Evolutionary conservation across 1,140 invertebrate genomes (phyloP), one percentile per base, ranked within the genome.

Genomic region (Pseudachorutes palmiensis): DNA sequence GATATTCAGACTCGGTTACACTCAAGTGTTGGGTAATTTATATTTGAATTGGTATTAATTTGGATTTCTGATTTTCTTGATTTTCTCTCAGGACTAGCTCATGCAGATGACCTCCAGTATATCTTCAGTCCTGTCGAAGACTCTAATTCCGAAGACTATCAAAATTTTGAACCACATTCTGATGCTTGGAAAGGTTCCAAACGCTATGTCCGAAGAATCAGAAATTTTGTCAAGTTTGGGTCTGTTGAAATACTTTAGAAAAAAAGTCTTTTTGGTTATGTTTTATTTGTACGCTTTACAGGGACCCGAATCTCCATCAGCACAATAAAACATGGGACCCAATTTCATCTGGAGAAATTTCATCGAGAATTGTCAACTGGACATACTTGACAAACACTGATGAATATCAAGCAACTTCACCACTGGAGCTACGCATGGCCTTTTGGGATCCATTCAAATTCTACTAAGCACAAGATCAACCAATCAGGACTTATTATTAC

Each of bases 41-140:
- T 45, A 12, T 45, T 45, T 45, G 9, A 45, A 45, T 45, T n/a
- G n/a, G n/a, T n/a, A n/a, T 45, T 45, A 45, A 45, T 22, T 14
- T 55, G 5, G 12, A 9, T 55, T 24, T 19, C 5, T 19, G 5
- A 16, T 55, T 55, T 26, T 12, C 12, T 22, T 24, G 5, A 16
- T 55, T 55, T 16, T 55, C 5, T 24, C 12, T 19, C 24, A 55
- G 51, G 51, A 55, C 9, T 55, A 22, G 24, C 51, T 5, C 51
- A 55, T 24, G 24, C 51, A 55, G 51, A 55, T 55, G 51, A 55
- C 12, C 51, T 55, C 51, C 51, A 55, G 51, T 55, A 55, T 24
- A 5, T 55, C 9, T 55, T 55, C n/a, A n/a, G n/a, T n/a, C n/a
- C n/a, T n/a, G n/a, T n/a, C n/a, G n/a, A n/a, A n/a, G n/a, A n/a